Conservation (phyloP, 2,797 vertebrate species). For the Acomys russatus region DNA sequence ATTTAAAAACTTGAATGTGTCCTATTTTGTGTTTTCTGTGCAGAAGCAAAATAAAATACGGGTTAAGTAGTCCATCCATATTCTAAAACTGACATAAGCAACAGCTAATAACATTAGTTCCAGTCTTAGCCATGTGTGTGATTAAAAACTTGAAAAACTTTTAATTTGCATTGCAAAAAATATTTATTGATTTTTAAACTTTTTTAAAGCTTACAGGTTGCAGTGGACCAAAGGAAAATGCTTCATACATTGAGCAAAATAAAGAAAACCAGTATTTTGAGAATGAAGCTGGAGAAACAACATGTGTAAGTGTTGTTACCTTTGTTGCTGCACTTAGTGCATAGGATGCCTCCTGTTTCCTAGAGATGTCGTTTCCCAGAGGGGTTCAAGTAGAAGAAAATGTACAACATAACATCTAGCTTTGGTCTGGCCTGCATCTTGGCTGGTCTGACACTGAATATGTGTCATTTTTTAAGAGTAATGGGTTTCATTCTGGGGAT, state of each 20-base stretch:
- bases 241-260: conserved; percentile 71
- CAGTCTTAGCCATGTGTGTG: background rate
- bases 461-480: conserved; percentile 19
- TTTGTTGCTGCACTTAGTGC: conserved; percentile 10
- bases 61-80: conserved; percentile 56
- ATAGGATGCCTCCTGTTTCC: background rate
- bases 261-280: conserved; percentile 83
- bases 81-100: conserved; percentile 58
- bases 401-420: conserved; percentile 6
- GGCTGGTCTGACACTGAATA: background rate
- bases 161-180: conserved; percentile 50
- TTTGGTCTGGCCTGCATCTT: background rate
- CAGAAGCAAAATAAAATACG: conserved; percentile 63
- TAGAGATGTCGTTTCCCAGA: background rate
- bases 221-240: conserved; percentile 77
- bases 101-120: conserved; percentile 61
- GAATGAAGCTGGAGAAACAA: conserved; percentile 81
- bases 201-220: conserved; percentile 80
- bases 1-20: conserved; percentile 58
- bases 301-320: conserved; percentile 83
- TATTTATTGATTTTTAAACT: conserved; percentile 20
- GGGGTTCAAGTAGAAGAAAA: background rate
- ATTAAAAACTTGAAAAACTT: conserved; percentile 61
- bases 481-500: background rate
- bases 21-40: conserved; percentile 70